Evolutionary conservation across 2,888 invertebrate species (phyloP).

Genomic region (Thymelicus sylvestris): DNA sequence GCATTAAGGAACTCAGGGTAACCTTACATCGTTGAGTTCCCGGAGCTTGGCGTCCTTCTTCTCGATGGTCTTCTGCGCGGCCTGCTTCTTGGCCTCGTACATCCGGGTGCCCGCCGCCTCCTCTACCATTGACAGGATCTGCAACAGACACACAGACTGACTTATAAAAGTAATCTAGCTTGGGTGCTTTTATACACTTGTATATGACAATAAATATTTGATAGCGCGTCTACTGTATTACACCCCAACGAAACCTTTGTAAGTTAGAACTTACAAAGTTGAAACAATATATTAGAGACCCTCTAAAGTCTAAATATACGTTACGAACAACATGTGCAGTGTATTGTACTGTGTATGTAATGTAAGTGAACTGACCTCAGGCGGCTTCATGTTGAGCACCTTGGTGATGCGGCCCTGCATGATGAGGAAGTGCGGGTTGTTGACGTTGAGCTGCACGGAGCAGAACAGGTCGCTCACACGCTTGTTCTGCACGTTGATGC

Average conservation of each 20-base stretch:
- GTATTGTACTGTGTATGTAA: too few relatives aligned
- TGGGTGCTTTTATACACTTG: too few relatives aligned
- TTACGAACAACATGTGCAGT: too few relatives aligned
- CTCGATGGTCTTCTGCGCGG: conserved; percentile 93
- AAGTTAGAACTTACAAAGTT: too few relatives aligned
- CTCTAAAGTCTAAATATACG: too few relatives aligned
- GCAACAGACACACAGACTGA: conserved; percentile 33
- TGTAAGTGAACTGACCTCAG: conserved; percentile 87
- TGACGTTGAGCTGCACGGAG: conserved; percentile 98
- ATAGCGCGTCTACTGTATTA: too few relatives aligned
- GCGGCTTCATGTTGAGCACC: conserved; percentile 99
- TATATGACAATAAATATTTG: too few relatives aligned
- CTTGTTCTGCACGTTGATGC: conserved; percentile 94
- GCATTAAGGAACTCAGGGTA: conserved; percentile 1
- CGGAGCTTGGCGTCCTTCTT: conserved; percentile 96
- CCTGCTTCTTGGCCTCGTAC: conserved; percentile 97
- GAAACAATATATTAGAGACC: too few relatives aligned
- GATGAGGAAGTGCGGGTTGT: conserved; percentile 99
- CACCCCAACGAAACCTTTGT: too few relatives aligned
- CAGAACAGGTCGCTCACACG: conserved; percentile 97
- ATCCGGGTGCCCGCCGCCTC: conserved; percentile 99
- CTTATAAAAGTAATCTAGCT: too few relatives aligned
- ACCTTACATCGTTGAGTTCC: conserved; percentile 91
- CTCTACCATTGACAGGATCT: conserved; percentile 98
- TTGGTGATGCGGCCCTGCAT: conserved; percentile 99